Base-by-base conservation (phyloP, 1,140 invertebrate genomes). In the Bradysia coprophila region DNA sequence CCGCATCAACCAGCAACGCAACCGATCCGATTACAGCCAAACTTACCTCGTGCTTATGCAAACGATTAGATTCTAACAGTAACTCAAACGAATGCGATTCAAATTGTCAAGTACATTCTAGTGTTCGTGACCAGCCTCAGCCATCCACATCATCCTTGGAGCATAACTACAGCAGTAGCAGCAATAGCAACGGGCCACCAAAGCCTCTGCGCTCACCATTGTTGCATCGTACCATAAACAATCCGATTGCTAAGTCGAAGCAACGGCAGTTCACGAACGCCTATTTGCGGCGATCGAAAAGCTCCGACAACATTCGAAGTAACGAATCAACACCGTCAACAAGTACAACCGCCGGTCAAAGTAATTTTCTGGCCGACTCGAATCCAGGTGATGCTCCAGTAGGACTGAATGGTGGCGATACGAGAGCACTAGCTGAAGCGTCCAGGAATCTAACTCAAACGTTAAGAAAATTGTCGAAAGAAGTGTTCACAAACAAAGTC, bases 401-500 rank as follows among this genome's bases (percentile, higher is more conserved):
- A 1, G 62, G 65, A 1, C 53, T 77, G 21, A 48, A 42, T 2
- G 48, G 53, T 10, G 63, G 68, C 38, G 81, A 85, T 51, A 81
- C 78, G 5, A 71, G 76, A 43, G 79, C 81, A 8, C 68, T 93
- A 3, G 79, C 83, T 31, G 86, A 92, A 56, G 88, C 88, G 0
- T 90, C 85, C 6, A 73, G 87, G 43, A 93, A 90, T 59, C 69
- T 93, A 18, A 91, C 88, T 31, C 86, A 91, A 57, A 93, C 89
- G 18, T 63, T 94, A 15, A 80, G 86, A 54, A 85, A 90, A 59
- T 68, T 94, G 38, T 91, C 86, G 16, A 85, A 86, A 47, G 84
- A 89, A 65, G 85, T 91, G 40, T 69, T 84, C 46, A 81, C 76
- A 46, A 71, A 68, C 43, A 72, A 71, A 50, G 66, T 70, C 45